A percentile compares a stretch with the other conserved stretches of the same genome.
Evolutionary conservation across 2,113 vertebrate species (phyloP).

Genomic region (Motacilla alba): DNA sequence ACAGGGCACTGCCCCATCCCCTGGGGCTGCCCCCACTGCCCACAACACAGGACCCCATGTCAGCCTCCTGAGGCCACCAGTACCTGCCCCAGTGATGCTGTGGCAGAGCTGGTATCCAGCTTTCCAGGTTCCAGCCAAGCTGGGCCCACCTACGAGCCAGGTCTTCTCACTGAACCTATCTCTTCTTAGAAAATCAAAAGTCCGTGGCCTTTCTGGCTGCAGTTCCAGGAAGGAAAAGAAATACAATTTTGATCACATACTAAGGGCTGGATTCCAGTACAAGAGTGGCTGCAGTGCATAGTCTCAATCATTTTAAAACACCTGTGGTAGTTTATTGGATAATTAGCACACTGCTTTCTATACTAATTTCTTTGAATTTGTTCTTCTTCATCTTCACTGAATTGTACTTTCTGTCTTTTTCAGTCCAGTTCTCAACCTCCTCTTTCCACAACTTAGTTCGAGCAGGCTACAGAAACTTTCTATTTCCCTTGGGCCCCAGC

Average conservation of each 20-base stretch:
- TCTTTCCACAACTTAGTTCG: neutral
- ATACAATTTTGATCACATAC: neutral
- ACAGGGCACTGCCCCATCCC: neutral
- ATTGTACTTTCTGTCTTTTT: neutral
- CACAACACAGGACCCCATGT: no score
- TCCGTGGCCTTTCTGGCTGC: neutral
- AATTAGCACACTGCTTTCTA: neutral
- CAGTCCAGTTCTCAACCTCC: neutral
- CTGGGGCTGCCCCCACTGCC: neutral
- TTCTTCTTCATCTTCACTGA: neutral
- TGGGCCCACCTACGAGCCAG: fast-evolving
- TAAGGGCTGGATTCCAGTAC: neutral
- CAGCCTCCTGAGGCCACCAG: neutral
- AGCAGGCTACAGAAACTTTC: neutral
- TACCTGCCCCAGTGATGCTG: neutral
- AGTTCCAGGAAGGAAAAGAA: neutral
- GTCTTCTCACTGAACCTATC: neutral
- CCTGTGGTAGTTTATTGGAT: neutral
- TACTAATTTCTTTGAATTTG: neutral
- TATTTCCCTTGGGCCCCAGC: neutral
- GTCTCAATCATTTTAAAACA: neutral
- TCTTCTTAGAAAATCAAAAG: neutral
- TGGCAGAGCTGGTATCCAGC: neutral
- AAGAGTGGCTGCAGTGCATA: neutral
- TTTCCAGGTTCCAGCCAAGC: neutral